A percentile compares a stretch with the other conserved stretches of the same genome.
Evolutionary conservation across 2,797 vertebrate species (phyloP).

Genomic region (Oceanodroma leucorhoa): DNA sequence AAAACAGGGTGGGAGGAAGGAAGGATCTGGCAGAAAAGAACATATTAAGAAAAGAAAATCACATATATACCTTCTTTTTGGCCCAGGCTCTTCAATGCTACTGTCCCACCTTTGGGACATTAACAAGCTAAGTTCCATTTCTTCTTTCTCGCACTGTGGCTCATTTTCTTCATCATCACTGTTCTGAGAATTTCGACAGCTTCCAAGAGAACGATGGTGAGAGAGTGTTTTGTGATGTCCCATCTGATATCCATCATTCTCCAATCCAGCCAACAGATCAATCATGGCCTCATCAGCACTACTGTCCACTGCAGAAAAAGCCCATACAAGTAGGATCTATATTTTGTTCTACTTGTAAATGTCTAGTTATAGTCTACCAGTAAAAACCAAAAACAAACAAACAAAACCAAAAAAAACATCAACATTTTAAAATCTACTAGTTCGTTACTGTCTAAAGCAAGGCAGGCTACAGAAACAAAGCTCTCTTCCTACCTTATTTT

Average conservation of each 20-base stretch:
- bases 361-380: neutral
- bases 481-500: neutral
- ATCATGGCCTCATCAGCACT: conserved; percentile 88
- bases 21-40: neutral
- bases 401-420: neutral
- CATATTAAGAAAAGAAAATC: neutral
- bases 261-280: conserved; percentile 88
- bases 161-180: conserved; percentile 96
- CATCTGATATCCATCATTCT: conserved; percentile 85
- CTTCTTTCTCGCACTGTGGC: conserved; percentile 87
- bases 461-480: neutral
- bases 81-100: conserved; percentile 72
- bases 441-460: neutral
- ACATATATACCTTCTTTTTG: conserved; percentile 76
- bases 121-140: conserved; percentile 90
- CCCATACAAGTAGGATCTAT: neutral
- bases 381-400: neutral
- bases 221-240: conserved; percentile 73
- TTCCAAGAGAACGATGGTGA: conserved; percentile 75
- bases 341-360: conserved; percentile 31
- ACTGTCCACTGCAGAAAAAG: conserved; percentile 76
- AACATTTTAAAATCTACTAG: neutral
- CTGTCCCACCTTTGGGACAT: conserved; percentile 98
- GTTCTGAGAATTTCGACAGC: conserved; percentile 83
- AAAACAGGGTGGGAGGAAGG: neutral